Evolutionary conservation across 2,113 vertebrate genomes (phyloP).

Genomic region (Cyprinodon tularosa): DNA sequence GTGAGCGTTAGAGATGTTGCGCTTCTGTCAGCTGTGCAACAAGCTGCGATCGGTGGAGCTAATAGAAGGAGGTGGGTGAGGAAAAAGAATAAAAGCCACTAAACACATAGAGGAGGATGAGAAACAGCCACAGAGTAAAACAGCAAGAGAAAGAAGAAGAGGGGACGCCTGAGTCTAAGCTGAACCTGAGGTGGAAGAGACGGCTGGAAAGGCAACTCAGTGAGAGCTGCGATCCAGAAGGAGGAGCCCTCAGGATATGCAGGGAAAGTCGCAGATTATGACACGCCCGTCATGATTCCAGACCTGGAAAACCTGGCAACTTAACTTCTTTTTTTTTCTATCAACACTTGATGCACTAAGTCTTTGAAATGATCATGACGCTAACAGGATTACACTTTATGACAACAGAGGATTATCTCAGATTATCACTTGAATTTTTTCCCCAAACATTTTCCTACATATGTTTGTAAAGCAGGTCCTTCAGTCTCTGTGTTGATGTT

Average conservation of each 20-base stretch:
- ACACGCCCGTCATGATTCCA: slow-evolving; percentile 1
- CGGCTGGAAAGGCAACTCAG: slow-evolving; percentile 21
- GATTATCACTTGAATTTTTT: slow-evolving; percentile 30
- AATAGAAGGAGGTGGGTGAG: slow-evolving; percentile 8
- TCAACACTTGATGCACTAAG: slow-evolving; percentile 9
- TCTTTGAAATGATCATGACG: slow-evolving; percentile 3
- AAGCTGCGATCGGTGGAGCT: slow-evolving; percentile 52
- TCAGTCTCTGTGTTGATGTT: not conserved
- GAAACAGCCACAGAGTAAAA: slow-evolving; percentile 19
- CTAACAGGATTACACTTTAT: slow-evolving; percentile 3
- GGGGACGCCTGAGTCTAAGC: slow-evolving; percentile 29
- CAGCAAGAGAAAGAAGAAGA: slow-evolving; percentile 36
- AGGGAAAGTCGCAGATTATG: slow-evolving; percentile 40
- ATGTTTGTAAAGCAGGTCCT: slow-evolving; percentile 26
- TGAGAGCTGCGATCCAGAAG: slow-evolving; percentile 26
- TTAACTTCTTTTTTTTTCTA: slow-evolving; percentile 11
- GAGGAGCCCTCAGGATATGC: slow-evolving; percentile 14
- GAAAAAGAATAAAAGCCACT: slow-evolving; percentile 32
- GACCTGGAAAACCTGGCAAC: slow-evolving; percentile 1
- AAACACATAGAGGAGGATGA: slow-evolving; percentile 38
- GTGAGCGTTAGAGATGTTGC: slow-evolving; percentile 1
- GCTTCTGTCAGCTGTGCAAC: slow-evolving; percentile 45
- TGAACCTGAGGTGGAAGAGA: slow-evolving; percentile 38
- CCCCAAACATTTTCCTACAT: slow-evolving; percentile 10
- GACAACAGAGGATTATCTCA: not conserved